These are phyloP conservation scores for Callipepla squamata DNA, from an alignment of 2,113 vertebrate species.

Conservation along the genomic window DNA sequence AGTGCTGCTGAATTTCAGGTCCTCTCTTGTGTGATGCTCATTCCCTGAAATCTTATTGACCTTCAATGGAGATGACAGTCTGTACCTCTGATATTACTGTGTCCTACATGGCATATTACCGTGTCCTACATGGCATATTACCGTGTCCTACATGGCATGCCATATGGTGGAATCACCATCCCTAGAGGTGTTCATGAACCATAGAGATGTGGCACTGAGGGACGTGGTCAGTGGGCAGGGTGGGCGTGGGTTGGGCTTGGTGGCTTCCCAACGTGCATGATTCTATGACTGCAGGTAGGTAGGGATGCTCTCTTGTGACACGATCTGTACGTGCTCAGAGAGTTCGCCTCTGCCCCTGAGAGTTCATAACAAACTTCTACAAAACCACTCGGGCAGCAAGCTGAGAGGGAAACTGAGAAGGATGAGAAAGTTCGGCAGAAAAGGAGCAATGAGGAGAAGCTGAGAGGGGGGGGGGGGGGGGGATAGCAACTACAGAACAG, in stretches of 20 bases:
- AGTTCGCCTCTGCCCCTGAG: not conserved
- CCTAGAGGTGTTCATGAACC: no score
- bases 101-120: rapidly evolving
- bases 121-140: rapidly evolving
- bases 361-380: not conserved
- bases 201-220: no score
- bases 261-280: no score
- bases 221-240: no score
- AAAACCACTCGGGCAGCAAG: not conserved
- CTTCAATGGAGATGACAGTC: not conserved
- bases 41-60: not conserved
- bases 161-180: no score
- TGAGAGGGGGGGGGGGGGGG: not conserved
- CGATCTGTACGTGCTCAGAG: not conserved
- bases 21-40: rapidly evolving
- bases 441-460: not conserved
- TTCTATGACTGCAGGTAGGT: not conserved
- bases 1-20: not conserved
- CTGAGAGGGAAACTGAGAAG: not conserved
- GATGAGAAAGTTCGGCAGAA: conserved; percentile 17
- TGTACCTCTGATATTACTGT: not conserved
- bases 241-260: no score
- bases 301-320: not conserved
- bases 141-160: rapidly evolving
- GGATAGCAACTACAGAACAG: not conserved